These are phyloP conservation scores for Coelopa frigida DNA, from an alignment of 1,140 invertebrate genomes.

Conservation along the genomic window DNA sequence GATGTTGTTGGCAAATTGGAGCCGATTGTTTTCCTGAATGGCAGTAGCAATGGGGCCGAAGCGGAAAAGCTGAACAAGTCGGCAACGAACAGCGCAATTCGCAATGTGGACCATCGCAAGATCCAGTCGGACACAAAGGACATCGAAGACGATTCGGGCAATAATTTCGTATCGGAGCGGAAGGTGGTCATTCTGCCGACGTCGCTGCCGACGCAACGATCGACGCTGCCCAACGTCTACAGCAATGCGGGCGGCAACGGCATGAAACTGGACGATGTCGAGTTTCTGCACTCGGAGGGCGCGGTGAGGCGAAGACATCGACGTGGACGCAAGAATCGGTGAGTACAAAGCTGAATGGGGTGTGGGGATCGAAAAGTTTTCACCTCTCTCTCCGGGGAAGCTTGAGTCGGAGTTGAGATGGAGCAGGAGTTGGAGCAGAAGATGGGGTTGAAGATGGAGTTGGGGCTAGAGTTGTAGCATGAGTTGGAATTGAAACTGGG, in stretches of 20 bases:
- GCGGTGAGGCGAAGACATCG: slow-evolving; percentile 31
- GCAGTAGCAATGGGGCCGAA: slow-evolving; percentile 2
- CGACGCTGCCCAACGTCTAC: slow-evolving; percentile 38
- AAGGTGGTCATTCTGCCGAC: slow-evolving; percentile 33
- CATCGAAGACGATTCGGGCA: slow-evolving; percentile 40
- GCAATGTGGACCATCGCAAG: slow-evolving; percentile 40
- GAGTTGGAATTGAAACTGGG: too few relatives aligned
- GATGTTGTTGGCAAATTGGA: too few relatives aligned
- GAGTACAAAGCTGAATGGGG: slow-evolving; percentile 9
- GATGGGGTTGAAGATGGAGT: too few relatives aligned
- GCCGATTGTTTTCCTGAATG: too few relatives aligned
- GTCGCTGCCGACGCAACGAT: slow-evolving; percentile 35
- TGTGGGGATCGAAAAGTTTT: background rate
- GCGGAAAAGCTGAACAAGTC: slow-evolving; percentile 23
- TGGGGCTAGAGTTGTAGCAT: too few relatives aligned
- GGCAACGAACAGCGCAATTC: slow-evolving; percentile 15
- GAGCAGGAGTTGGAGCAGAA: too few relatives aligned
- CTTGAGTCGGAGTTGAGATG: too few relatives aligned
- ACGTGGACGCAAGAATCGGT: slow-evolving; percentile 37
- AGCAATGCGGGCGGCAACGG: slow-evolving; percentile 43
- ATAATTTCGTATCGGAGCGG: slow-evolving; percentile 37
- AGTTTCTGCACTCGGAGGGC: slow-evolving; percentile 32
- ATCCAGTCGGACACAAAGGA: slow-evolving; percentile 45
- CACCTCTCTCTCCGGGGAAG: too few relatives aligned
- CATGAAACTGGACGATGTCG: slow-evolving; percentile 37